A percentile compares a stretch with the other conserved stretches of the same genome.
These are phyloP conservation scores for Ranitomeya imitator DNA, from an alignment of 2,113 vertebrate species.

Conservation along the genomic window DNA sequence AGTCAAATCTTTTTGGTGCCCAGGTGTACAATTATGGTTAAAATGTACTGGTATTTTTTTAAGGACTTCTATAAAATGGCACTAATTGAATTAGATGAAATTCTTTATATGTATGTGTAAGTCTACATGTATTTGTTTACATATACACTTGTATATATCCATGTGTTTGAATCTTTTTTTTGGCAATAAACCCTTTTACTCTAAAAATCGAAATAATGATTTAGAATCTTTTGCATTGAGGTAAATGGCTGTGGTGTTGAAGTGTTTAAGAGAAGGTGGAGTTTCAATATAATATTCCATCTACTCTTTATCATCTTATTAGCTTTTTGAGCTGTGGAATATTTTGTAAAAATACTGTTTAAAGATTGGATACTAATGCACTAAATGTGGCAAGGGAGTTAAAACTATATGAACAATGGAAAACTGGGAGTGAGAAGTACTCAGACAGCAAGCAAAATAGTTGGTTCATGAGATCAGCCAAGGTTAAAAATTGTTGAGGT, in stretches of 20 bases:
- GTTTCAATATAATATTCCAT: neutral
- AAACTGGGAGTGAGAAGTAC: neutral
- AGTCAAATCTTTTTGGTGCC: too few species aligned
- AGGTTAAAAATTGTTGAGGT: neutral
- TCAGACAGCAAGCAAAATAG: conserved; percentile 22
- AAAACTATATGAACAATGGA: neutral
- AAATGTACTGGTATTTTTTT: too few species aligned
- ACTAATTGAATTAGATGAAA: too few species aligned
- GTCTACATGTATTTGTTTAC: neutral
- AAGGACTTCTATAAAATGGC: too few species aligned
- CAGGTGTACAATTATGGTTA: too few species aligned
- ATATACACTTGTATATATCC: neutral
- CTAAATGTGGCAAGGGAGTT: neutral
- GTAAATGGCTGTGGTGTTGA: neutral
- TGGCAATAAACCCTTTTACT: too few species aligned
- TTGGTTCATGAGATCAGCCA: conserved; percentile 18
- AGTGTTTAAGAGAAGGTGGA: neutral
- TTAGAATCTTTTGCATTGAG: neutral
- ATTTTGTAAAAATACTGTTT: neutral
- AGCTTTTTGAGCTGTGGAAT: neutral
- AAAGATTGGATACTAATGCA: neutral
- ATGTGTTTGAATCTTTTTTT: neutral
- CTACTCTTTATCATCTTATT: neutral
- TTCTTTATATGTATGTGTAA: too few species aligned
- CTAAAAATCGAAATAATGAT: too few species aligned